These are phyloP conservation scores for Macquaria ambigua DNA, from an alignment of 2,113 vertebrate species.

Conservation along the genomic window DNA sequence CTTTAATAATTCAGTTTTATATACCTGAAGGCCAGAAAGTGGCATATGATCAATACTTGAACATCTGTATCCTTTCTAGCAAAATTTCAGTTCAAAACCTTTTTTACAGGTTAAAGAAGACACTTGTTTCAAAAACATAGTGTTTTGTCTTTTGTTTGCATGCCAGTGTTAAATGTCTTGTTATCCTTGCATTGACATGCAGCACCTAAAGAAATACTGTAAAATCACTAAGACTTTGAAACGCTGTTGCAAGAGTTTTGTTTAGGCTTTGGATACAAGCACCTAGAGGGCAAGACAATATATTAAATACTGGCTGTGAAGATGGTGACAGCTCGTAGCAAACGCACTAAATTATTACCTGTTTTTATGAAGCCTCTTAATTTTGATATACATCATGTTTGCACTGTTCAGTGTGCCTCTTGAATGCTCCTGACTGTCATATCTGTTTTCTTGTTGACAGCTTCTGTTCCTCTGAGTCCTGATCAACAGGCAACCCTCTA, in stretches of 20 bases:
- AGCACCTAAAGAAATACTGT: neutral
- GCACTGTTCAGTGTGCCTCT: neutral
- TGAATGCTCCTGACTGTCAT: neutral
- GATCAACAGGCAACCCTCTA: slow-evolving; percentile 88
- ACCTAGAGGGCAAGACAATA: neutral
- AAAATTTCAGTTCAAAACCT: too few species aligned
- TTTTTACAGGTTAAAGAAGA: neutral
- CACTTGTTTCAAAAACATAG: too few species aligned
- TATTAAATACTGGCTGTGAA: neutral
- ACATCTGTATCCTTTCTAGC: neutral
- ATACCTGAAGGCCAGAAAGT: neutral
- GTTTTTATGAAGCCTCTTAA: neutral
- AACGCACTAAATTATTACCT: neutral
- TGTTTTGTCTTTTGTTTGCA: neutral
- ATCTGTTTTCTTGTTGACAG: slow-evolving; percentile 76
- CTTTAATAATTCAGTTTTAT: neutral
- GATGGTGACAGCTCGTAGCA: neutral
- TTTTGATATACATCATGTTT: neutral
- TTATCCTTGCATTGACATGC: neutral
- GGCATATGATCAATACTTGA: neutral
- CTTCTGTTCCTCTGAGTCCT: slow-evolving; percentile 88
- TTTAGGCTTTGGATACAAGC: neutral
- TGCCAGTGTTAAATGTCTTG: neutral
- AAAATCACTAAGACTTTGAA: neutral
- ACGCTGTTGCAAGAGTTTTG: neutral